Conservation (phyloP, 2,888 invertebrate genomes). For the Ethmia dodecea region DNA sequence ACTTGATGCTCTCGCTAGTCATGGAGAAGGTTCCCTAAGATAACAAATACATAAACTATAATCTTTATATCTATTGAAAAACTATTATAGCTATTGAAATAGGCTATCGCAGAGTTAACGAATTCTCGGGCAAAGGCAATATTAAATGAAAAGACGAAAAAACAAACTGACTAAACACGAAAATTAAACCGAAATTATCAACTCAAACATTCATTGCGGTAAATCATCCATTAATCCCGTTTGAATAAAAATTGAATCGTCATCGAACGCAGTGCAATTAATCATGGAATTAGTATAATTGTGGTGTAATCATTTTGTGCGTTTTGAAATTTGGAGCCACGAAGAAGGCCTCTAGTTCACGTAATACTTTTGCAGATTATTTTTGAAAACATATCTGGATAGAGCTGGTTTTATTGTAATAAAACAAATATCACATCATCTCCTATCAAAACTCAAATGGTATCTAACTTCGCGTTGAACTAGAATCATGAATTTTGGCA, state of each 20-base stretch:
- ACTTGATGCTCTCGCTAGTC: no score
- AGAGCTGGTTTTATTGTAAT: no score
- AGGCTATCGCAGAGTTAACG: no score
- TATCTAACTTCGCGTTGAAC: neutral
- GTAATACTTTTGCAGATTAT: neutral
- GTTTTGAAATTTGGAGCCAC: conserved; percentile 4
- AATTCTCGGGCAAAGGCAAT: no score
- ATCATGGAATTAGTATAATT: conserved; percentile 15
- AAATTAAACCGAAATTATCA: conserved; percentile 1
- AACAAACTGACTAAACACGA: neutral
- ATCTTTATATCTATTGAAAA: no score
- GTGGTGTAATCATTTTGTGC: conserved; percentile 11
- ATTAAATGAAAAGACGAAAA: no score
- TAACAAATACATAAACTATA: no score
- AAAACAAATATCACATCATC: neutral
- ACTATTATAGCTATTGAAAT: no score
- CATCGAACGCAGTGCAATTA: conserved; percentile 7
- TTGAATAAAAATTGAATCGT: conserved; percentile 13
- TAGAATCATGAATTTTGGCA: no score
- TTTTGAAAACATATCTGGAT: no score
- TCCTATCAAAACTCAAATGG: neutral
- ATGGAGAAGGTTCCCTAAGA: no score
- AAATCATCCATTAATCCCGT: conserved; percentile 5
- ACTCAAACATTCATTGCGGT: neutral
- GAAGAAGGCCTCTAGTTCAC: neutral